phyloP scores from a whole-genome alignment of 2,113 vertebrate species.

The Sporophila hypoxantha region DNA sequence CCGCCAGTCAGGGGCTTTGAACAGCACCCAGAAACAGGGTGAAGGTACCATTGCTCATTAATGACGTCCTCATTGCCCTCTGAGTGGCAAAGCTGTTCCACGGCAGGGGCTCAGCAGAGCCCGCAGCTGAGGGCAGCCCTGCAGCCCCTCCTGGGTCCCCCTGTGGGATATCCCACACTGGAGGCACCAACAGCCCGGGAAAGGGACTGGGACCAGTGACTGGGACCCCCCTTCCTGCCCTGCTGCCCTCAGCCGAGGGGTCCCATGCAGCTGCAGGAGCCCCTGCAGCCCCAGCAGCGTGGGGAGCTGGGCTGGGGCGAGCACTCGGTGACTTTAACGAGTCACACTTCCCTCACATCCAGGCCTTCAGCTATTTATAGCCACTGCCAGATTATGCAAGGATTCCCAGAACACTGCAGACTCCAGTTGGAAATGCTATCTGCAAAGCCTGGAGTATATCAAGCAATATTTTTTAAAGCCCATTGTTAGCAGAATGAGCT shows the following conservation, averaged over 20 bases:
- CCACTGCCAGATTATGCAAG: conserved; percentile 36
- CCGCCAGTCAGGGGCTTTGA: background rate
- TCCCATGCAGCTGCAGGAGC: background rate
- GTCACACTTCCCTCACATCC: background rate
- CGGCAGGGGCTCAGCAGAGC: background rate
- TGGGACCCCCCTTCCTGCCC: background rate
- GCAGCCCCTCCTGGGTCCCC: background rate
- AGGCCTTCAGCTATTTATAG: background rate
- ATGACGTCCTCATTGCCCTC: background rate
- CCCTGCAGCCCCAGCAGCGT: background rate
- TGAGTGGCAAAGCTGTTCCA: background rate
- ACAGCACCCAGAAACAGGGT: background rate
- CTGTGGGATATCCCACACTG: background rate
- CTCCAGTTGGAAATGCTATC: background rate
- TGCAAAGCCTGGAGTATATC: background rate
- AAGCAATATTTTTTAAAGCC: background rate
- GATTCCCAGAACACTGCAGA: conserved; percentile 59
- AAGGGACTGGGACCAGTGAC: background rate
- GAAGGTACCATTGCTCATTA: background rate
- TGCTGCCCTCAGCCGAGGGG: background rate
- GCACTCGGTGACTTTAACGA: background rate
- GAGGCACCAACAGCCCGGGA: background rate
- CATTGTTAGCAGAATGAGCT: background rate
- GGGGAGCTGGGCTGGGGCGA: background rate
- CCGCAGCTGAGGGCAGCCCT: background rate